Percentiles rank a stretch among this genome's conserved stretches.
Evolutionary conservation across 2,113 vertebrate genomes (phyloP).

Genomic region (Probosciger aterrimus): DNA sequence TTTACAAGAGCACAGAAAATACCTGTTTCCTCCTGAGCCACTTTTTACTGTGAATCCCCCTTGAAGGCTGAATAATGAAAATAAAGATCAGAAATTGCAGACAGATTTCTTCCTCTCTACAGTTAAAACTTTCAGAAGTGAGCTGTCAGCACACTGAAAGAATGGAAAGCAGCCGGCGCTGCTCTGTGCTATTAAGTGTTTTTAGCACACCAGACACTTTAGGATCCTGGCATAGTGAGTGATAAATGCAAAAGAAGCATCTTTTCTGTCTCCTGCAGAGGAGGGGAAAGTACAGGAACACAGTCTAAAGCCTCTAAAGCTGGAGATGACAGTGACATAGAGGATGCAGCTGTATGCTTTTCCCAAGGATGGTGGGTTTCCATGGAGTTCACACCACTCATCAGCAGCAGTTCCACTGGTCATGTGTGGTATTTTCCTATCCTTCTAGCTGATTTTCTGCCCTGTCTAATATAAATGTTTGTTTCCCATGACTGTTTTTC

Average conservation of each 20-base stretch:
- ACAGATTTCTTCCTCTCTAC: not conserved
- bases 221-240: not conserved
- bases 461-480: not conserved
- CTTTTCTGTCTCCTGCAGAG: constrained; percentile 17
- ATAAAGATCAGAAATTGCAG: not conserved
- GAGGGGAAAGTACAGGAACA: not conserved
- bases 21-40: not conserved
- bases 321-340: not conserved
- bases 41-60: not conserved
- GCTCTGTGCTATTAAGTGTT: not conserved
- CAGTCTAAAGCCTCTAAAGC: not conserved
- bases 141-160: not conserved
- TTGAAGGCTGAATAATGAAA: not conserved
- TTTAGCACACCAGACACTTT: constrained; percentile 6
- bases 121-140: not conserved
- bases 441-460: not conserved
- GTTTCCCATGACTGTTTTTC: not conserved
- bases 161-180: not conserved
- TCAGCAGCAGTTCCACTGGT: not conserved
- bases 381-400: not conserved
- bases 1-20: not conserved
- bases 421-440: not conserved
- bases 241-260: not conserved
- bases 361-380: not conserved
- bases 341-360: not conserved